Evolutionary conservation across 2,888 invertebrate species (phyloP), one percentile per base, ranked within the genome.

Genomic region (Philereme transversata): DNA sequence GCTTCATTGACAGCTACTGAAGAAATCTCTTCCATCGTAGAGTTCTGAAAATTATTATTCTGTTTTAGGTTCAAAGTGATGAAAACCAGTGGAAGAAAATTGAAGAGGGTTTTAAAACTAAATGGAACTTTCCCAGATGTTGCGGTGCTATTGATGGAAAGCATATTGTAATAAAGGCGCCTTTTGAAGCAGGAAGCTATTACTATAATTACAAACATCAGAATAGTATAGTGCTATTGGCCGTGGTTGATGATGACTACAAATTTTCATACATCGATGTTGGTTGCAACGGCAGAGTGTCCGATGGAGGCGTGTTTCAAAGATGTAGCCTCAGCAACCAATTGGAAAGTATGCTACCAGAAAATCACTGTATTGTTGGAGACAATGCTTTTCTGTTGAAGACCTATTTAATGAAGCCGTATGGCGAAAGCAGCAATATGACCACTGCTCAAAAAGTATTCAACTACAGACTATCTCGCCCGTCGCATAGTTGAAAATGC

Each of bases 121-220:
- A 43, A 43, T 51, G 67, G 36, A 36, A 36, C 36, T 36, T 36
- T 36, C 36, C 36, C 36, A 36, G 36, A 36, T 36, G 36, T 60
- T 67, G 66, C 52, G 71, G 69, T 57, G 69, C 70, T 50, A 53
- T 65, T 44, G 65, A 65, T 47, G 62, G 68, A 53, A 73, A 70
- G 56, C 68, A 72, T 62, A 62, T 72, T 49, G 62, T 58, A 46
- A 71, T 73, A 52, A 67, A 70, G 60, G 68, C 59, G 36, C 59
- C 59, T 38, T 51, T 47, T 47, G 47, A 47, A 47, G 47, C 50
- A 36, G 71, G 69, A 60, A 69, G 69, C 67, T 60, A 65, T 65
- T 75, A 69, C 62, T 75, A 64, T 51, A 72, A 73, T 62, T 73
- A 72, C 62, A 72, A 73, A 65, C 58, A 62, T 10, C 57, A 64